These are phyloP conservation scores for Channa argus DNA, from an alignment of 2,113 vertebrate genomes.

Conservation along the genomic window DNA sequence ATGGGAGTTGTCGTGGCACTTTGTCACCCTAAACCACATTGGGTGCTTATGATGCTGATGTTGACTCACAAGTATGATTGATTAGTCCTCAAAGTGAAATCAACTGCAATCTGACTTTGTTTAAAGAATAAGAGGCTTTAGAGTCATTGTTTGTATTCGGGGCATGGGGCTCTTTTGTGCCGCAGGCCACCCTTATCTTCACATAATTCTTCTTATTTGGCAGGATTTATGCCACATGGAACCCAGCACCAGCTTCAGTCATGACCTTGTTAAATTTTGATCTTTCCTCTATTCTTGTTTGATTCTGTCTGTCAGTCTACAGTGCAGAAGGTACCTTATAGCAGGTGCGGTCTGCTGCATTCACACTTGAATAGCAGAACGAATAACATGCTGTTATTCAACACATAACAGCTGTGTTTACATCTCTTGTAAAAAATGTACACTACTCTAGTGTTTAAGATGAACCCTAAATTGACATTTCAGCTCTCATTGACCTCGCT, in stretches of 20 bases:
- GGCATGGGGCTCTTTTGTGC: slow-evolving; percentile 3
- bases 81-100: slow-evolving; percentile 48
- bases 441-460: neutral
- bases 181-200: slow-evolving; percentile 33
- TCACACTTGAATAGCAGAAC: no score
- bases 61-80: slow-evolving; percentile 59
- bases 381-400: no score
- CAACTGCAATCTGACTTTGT: slow-evolving; percentile 38
- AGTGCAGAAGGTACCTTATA: neutral
- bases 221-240: slow-evolving; percentile 28
- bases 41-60: slow-evolving; percentile 52
- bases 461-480: slow-evolving; percentile 15
- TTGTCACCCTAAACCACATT: slow-evolving; percentile 54
- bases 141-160: slow-evolving; percentile 37
- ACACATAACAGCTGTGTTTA: neutral
- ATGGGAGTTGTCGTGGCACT: slow-evolving; percentile 48
- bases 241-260: slow-evolving; percentile 20
- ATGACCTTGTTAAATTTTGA: slow-evolving; percentile 18
- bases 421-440: no score
- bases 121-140: slow-evolving; percentile 44
- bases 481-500: neutral
- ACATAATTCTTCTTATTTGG: slow-evolving; percentile 46
- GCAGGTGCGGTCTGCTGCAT: no score
- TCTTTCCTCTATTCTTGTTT: slow-evolving; percentile 3
- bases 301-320: neutral